These are phyloP conservation scores for Lasioglossum leucozonium DNA, from an alignment of 2,888 invertebrate genomes.

Conservation along the genomic window DNA sequence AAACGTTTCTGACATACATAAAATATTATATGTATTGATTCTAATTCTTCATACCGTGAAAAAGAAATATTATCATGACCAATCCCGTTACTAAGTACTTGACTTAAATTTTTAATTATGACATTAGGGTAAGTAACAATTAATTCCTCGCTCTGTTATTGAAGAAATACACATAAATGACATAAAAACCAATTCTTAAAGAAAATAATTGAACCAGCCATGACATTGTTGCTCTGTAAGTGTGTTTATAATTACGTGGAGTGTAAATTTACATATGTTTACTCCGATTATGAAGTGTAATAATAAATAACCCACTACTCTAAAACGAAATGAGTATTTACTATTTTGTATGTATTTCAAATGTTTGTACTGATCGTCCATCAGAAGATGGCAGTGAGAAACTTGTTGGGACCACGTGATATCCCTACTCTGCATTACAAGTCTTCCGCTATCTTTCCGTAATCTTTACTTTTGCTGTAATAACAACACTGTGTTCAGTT, in stretches of 20 bases:
- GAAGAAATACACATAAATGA: not conserved
- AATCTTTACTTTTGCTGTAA: no score
- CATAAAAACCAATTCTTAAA: not conserved
- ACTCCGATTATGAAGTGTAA: not conserved
- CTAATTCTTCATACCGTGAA: not conserved
- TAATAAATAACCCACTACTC: not conserved
- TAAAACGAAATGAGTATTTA: not conserved
- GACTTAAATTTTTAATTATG: not conserved
- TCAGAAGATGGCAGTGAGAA: no score
- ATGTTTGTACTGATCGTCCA: not conserved
- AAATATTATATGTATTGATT: not conserved
- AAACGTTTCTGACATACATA: not conserved
- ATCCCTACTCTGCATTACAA: no score
- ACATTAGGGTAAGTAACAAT: constrained; percentile 24
- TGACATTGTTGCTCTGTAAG: not conserved
- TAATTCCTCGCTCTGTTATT: not conserved
- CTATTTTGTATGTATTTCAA: not conserved
- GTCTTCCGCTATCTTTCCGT: no score
- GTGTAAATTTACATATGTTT: not conserved
- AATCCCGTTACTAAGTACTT: not conserved
- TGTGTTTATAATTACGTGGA: not conserved
- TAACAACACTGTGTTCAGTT: no score
- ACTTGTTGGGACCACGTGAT: no score
- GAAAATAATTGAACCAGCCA: not conserved
- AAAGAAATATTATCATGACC: not conserved